These are phyloP conservation scores for Litoditis marina DNA, from an alignment of 2,888 invertebrate genomes.

Conservation along the genomic window DNA sequence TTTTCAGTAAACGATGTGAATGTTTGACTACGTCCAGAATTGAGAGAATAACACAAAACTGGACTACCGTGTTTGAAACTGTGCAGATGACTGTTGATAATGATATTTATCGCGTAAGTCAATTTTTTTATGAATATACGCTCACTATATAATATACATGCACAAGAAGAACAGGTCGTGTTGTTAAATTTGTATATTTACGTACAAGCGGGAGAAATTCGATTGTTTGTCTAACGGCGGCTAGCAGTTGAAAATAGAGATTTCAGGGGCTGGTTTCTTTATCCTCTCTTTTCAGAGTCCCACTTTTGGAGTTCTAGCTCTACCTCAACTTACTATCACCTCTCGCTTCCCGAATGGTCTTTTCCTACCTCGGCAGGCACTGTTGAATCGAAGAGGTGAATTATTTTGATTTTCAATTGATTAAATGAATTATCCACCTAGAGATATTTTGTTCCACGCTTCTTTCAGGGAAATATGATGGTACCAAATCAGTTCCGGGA, in stretches of 20 bases:
- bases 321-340: slow-evolving; percentile 58
- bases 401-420: too few relatives aligned
- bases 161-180: too few relatives aligned
- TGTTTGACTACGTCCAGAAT: slow-evolving; percentile 49
- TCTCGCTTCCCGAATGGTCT: slow-evolving; percentile 56
- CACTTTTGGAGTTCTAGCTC: slow-evolving; percentile 54
- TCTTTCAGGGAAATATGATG: too few relatives aligned
- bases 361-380: slow-evolving; percentile 45
- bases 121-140: background rate
- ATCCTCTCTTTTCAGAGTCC: slow-evolving; percentile 24
- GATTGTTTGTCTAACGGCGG: too few relatives aligned
- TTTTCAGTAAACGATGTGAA: slow-evolving; percentile 41
- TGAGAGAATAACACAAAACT: slow-evolving; percentile 40
- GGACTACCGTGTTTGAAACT: slow-evolving; percentile 35
- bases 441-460: too few relatives aligned
- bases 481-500: too few relatives aligned
- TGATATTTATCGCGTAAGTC: slow-evolving; percentile 8
- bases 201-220: too few relatives aligned
- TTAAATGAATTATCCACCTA: too few relatives aligned
- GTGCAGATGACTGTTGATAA: slow-evolving; percentile 33
- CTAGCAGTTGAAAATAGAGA: too few relatives aligned
- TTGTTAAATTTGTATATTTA: too few relatives aligned
- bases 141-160: too few relatives aligned
- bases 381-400: slow-evolving; percentile 47
- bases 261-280: too few relatives aligned